Conservation (phyloP, 2,888 invertebrate genomes). For the Tiliacea citrago region DNA sequence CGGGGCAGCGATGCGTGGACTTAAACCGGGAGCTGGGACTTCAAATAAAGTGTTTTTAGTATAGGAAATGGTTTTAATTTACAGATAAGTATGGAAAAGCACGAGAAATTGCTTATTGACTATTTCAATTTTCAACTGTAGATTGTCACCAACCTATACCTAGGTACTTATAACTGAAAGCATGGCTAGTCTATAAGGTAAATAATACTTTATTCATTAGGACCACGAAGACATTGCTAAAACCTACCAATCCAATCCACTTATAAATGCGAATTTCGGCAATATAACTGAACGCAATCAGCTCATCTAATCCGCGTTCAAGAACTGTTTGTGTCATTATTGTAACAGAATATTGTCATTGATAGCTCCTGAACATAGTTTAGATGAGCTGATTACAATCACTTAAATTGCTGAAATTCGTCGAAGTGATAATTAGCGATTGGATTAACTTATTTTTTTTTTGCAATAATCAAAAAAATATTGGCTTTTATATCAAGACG, state of each 20-base stretch:
- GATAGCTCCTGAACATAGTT: not conserved
- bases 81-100: not conserved
- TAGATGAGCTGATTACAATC: not conserved
- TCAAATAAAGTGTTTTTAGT: not conserved
- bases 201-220: not conserved
- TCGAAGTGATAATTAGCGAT: not conserved
- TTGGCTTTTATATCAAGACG: not conserved
- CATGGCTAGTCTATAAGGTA: not conserved
- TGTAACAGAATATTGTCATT: not conserved
- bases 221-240: not conserved
- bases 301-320: not conserved
- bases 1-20: conserved; percentile 77
- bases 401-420: not conserved
- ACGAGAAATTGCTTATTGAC: not conserved
- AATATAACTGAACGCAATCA: not conserved
- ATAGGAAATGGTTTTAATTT: not conserved
- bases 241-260: not conserved
- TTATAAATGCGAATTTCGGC: not conserved
- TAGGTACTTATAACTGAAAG: not conserved
- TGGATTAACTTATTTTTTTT: not conserved
- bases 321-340: not conserved
- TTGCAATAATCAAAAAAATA: not conserved
- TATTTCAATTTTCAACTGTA: not conserved
- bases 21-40: conserved; percentile 67
- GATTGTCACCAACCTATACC: not conserved